phyloP scores from a whole-genome alignment of 2,113 vertebrate species.

The Mesocricetus auratus region DNA sequence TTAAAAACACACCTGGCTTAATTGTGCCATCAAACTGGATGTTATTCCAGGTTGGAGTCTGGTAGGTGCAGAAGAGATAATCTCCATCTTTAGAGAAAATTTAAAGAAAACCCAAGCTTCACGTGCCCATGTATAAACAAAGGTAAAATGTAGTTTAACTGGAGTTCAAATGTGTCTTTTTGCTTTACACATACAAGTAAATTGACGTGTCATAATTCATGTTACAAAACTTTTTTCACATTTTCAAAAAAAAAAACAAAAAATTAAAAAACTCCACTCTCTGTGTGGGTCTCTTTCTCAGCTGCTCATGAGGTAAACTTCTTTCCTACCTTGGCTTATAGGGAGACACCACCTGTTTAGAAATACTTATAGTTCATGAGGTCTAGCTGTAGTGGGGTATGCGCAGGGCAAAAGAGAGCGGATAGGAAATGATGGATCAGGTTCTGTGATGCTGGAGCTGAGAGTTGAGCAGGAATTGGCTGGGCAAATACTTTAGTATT shows the following conservation, averaged over 20 bases:
- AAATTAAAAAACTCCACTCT: too few species aligned
- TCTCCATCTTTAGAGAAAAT: not conserved
- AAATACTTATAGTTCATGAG: not conserved
- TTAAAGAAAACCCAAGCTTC: not conserved
- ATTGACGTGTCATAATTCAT: not conserved
- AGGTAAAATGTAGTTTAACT: not conserved
- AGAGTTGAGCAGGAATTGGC: not conserved
- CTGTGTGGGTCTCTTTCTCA: not conserved
- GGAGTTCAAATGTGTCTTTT: not conserved
- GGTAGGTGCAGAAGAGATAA: not conserved
- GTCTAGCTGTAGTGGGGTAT: not conserved
- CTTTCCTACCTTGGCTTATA: not conserved
- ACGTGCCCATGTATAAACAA: not conserved
- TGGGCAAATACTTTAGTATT: not conserved
- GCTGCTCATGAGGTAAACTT: not conserved
- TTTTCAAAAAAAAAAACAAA: not conserved
- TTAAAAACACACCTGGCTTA: not conserved
- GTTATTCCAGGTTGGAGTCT: not conserved
- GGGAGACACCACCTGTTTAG: not conserved
- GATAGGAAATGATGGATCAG: not conserved
- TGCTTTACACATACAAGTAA: not conserved
- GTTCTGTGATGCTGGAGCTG: not conserved
- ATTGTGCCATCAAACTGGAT: not conserved
- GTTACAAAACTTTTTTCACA: constrained; percentile 27
- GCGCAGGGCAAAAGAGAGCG: not conserved